Base-by-base conservation (phyloP, 1,140 invertebrate species). In the Calephelis virginiensis region DNA sequence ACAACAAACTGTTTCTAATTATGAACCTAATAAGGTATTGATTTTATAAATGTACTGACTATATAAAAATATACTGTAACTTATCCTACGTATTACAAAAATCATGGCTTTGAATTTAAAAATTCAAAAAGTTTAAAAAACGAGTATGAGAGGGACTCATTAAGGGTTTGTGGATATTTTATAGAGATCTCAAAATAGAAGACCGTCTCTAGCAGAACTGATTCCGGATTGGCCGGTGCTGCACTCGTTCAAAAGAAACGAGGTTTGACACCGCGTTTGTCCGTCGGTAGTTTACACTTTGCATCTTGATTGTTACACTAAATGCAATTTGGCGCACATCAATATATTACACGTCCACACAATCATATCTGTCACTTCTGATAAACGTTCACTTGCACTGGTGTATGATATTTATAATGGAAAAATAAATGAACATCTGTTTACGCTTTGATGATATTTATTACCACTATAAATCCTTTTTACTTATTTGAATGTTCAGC, bases 211-310 rank as follows among this genome's bases (percentile, higher is more conserved):
- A 90, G 97, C 97, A 80, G 97, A 98, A 92, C 92, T 98, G 93
- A 98, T 99, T 91, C 97, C 97, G 80, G 97, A 98, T 93, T 99
- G 97, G 97, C 97, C 97, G 80, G 95, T 94, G 80, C 94, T 98
- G 80, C 96, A 98, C 93, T 95, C 95, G 92, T 96, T 96, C 94
- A 93, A 93, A 92, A 94, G 92, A 92, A 93, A 93, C 92, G 94
- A 95, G 94, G 94, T 95, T 95, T 93, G 94, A 93, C 85, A 91
- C 81, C 77, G 76, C 77, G 72, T 75, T 76, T 77, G 78, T 80
- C 70, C 75, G 76, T 78, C 78, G 69, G 73, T 82, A 82, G 83
- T 81, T 78, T 76, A 79, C 85, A 86, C 85, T 79, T 77, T 85
- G 87, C 87, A 89, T 85, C 80, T 78, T 86, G 82, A 80, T 76